phyloP scores from a whole-genome alignment of 2,888 invertebrate species.

The Drosophila paramelanica region DNA sequence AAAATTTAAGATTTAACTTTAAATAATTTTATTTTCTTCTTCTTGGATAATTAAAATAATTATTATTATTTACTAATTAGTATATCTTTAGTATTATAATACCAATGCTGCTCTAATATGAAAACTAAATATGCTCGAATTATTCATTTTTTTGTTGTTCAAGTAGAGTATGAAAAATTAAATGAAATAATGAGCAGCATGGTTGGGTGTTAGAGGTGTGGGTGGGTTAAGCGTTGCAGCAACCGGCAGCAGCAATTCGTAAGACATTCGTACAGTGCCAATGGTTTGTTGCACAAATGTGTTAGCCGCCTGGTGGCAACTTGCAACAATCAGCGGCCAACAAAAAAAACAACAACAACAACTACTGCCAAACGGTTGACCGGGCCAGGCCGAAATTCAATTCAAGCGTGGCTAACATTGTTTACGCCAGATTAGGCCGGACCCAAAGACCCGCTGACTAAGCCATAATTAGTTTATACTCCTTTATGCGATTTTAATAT shows the following conservation, averaged over 20 bases:
- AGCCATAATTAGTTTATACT: conserved; percentile 70
- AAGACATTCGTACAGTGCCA: conserved; percentile 18
- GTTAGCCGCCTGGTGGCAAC: conserved; percentile 36
- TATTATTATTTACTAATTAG: too few relatives aligned
- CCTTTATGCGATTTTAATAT: conserved; percentile 72
- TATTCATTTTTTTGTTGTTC: background rate
- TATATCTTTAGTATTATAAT: background rate
- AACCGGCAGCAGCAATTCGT: conserved; percentile 18
- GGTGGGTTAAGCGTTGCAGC: conserved; percentile 58
- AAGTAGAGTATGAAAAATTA: conserved; percentile 45
- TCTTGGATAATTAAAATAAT: background rate
- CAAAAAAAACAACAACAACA: conserved; percentile 45
- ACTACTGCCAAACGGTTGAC: conserved; percentile 31
- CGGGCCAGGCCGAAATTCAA: conserved; percentile 59
- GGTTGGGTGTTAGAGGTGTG: conserved; percentile 64
- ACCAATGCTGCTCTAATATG: background rate
- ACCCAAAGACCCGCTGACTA: conserved; percentile 11
- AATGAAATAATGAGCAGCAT: conserved; percentile 61
- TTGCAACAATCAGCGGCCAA: conserved; percentile 26
- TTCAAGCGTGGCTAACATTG: conserved; percentile 76
- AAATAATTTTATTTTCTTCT: too few relatives aligned
- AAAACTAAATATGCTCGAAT: background rate
- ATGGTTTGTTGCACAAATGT: conserved; percentile 47
- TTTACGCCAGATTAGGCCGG: conserved; percentile 51
- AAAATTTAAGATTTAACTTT: too few relatives aligned